A percentile compares a stretch with the other conserved stretches of the same genome.
These are phyloP conservation scores for Palythoa grandiflora DNA, from an alignment of 92 coral and sea anemone species.

Conservation along the genomic window DNA sequence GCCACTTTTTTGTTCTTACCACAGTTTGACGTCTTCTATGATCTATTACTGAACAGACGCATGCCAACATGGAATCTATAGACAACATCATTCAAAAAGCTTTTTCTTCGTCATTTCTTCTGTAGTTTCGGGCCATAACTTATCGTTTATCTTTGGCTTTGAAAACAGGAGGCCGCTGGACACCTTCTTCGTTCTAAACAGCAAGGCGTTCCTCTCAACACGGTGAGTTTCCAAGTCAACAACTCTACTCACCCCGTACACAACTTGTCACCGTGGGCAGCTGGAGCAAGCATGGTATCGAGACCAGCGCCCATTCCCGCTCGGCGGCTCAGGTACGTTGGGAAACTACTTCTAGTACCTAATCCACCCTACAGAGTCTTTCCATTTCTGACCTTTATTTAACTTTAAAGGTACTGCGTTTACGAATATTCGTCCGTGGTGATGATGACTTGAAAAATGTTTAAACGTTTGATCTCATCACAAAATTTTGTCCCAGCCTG, in stretches of 20 bases:
- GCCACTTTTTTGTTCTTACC: not conserved
- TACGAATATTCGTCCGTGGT: too few species aligned
- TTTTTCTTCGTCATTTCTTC: not conserved
- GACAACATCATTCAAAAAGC: not conserved
- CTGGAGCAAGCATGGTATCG: conserved; percentile 82
- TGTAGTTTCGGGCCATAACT: not conserved
- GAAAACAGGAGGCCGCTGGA: conserved; percentile 82
- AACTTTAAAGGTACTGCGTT: too few species aligned
- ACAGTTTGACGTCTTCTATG: too few species aligned
- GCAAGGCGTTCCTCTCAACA: conserved; percentile 74
- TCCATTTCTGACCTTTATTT: not conserved
- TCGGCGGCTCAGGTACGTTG: conserved; percentile 39
- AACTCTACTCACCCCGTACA: conserved; percentile 81
- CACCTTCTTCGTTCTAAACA: conserved; percentile 79
- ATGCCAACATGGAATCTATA: too few species aligned
- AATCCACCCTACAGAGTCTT: not conserved
- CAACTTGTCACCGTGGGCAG: conserved; percentile 90
- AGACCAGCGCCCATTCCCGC: conserved; percentile 76
- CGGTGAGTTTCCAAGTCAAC: conserved; percentile 73
- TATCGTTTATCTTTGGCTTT: too few species aligned
- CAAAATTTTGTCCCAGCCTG: too few species aligned
- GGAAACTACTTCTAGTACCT: not conserved
- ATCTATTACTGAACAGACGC: too few species aligned
- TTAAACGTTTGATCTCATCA: too few species aligned
- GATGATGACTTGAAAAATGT: too few species aligned